These are phyloP conservation scores for Azemiops feae DNA, from an alignment of 2,113 vertebrate genomes.

Conservation along the genomic window DNA sequence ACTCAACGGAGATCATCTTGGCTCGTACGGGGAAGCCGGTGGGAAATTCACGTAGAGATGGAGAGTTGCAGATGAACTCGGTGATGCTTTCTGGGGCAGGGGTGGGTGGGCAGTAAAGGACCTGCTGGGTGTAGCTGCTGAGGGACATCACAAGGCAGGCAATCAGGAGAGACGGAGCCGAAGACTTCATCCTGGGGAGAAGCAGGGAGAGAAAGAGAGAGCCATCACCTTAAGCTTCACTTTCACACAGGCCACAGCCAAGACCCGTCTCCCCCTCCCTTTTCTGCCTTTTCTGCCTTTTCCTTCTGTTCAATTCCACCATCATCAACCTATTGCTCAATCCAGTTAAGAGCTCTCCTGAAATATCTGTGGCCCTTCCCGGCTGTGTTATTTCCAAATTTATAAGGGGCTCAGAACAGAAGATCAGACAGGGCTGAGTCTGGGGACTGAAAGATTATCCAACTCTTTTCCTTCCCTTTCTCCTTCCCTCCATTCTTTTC, in stretches of 20 bases:
- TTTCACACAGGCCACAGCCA: background rate
- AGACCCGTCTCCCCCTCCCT: background rate
- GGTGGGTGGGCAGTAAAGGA: accelerated
- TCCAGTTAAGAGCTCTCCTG: background rate
- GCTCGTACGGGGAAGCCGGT: slow-evolving; percentile 60
- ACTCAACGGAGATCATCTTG: slow-evolving; percentile 73
- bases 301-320: background rate
- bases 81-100: background rate
- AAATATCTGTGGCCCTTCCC: background rate
- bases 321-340: background rate
- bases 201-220: background rate
- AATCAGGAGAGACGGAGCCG: accelerated
- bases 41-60: slow-evolving; percentile 68
- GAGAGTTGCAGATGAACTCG: slow-evolving; percentile 63
- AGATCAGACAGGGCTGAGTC: background rate
- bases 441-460: background rate
- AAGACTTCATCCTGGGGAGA: background rate
- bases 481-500: too few relatives aligned
- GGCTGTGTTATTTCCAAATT: background rate
- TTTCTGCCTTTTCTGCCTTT: background rate
- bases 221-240: too few relatives aligned
- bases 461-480: background rate
- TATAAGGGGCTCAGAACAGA: background rate
- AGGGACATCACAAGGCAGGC: background rate
- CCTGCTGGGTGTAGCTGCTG: accelerated